phyloP scores from a whole-genome alignment of 2,888 invertebrate species.

The Selenia dentaria region DNA sequence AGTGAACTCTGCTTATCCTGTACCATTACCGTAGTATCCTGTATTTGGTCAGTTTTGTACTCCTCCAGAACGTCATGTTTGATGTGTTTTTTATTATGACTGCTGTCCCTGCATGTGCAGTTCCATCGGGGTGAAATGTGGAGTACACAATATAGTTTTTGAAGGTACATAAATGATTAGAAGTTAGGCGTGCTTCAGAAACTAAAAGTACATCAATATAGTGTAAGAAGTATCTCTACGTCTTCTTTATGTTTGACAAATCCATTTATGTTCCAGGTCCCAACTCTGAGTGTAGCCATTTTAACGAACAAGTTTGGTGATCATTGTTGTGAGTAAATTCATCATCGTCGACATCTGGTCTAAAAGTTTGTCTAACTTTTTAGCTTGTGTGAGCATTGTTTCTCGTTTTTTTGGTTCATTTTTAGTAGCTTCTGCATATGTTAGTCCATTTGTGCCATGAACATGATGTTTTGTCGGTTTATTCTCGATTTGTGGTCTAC shows the following conservation, averaged over 20 bases:
- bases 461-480: background rate
- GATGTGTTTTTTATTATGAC: background rate
- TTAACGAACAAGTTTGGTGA: no score
- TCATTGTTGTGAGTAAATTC: no score
- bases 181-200: background rate
- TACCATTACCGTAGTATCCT: background rate
- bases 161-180: background rate
- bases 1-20: background rate
- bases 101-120: background rate
- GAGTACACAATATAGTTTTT: background rate
- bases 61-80: background rate
- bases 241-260: background rate
- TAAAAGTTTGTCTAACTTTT: background rate
- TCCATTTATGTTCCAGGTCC: background rate
- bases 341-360: no score
- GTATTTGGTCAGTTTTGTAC: background rate
- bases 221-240: background rate
- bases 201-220: background rate
- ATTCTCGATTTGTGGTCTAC: background rate
- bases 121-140: background rate
- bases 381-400: background rate
- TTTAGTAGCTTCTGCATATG: background rate
- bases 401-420: background rate
- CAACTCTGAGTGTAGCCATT: background rate
- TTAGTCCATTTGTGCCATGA: background rate